Evolutionary conservation across 2,113 vertebrate genomes (phyloP), one percentile per base, ranked within the genome.

Genomic region (Daphoenositta chrysoptera): DNA sequence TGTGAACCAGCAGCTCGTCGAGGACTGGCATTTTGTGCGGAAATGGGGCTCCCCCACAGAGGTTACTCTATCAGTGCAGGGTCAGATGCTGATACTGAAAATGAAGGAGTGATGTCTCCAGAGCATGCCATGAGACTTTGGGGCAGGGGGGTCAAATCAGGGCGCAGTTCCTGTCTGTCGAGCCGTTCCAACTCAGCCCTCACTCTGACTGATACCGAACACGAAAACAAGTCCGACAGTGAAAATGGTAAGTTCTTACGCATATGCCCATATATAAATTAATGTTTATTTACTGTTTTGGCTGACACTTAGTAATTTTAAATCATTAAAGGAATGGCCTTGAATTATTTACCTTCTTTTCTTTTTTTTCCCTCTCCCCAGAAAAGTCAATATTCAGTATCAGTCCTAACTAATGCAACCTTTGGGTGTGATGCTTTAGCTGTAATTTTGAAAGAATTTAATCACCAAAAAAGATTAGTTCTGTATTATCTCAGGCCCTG

Each of bases 101-200:
- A 99, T 91, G 98, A 99, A 98, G 99, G 99, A 94, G 98, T 99
- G 96, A 98, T 99, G 97, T 99, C 99, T 96, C 99, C 99, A 96
- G 99, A 99, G 97, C 99, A 99, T 95, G 98, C 99, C 98, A 98
- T 99, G 98, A 98, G 98, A 96, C 98, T 99, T 84, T 99, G 99
- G 99, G 99, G 99, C 82, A 98, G 99, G 95, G 99, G 99, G 96
- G 98, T 98, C 92, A 99, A 99, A 94, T 98, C 99, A 17, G 99
- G 98, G 92, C 99, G 98, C 97, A 99, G 98, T 93, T 99, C 99
- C 89, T 99, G 98, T 97, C 98, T 99, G 79, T 99, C 99, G 71
- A 99, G 99, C 83, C 99, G 99, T 95, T 99, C 99, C 92, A 99
- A 99, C 98, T 99, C 99, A 11, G 99, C 98, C 83, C 99, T 99